Conservation (phyloP, 1,140 invertebrate species). For the Lineus longissimus region DNA sequence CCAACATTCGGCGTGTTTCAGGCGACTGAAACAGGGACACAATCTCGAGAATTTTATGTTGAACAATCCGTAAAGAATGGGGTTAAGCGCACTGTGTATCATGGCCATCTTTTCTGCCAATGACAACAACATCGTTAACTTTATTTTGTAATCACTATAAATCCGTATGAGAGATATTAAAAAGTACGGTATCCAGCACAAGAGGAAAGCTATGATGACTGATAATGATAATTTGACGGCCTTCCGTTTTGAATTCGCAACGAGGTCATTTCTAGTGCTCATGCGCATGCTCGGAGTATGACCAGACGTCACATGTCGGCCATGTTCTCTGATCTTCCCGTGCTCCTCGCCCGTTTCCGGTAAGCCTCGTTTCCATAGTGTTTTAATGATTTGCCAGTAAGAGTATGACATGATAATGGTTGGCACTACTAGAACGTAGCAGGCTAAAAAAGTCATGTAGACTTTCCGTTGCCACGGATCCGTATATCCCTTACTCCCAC, state of each 20-base stretch:
- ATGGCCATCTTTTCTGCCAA: conserved; percentile 36
- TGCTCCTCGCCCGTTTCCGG: neutral
- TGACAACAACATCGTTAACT: conserved; percentile 19
- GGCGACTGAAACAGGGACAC: too few species aligned
- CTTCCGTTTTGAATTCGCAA: conserved; percentile 39
- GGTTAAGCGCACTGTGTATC: conserved; percentile 42
- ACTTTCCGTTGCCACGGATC: conserved; percentile 43
- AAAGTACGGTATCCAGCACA: conserved; percentile 56
- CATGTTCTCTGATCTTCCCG: neutral
- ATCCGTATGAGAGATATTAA: conserved; percentile 40
- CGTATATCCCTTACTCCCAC: conserved; percentile 39
- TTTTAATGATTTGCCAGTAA: conserved; percentile 41
- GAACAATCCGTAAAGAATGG: conserved; percentile 43
- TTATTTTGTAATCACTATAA: conserved; percentile 36
- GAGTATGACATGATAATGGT: conserved; percentile 42
- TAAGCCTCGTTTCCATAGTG: conserved; percentile 31
- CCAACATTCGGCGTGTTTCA: too few species aligned
- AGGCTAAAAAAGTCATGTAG: conserved; percentile 42
- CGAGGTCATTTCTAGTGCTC: conserved; percentile 31
- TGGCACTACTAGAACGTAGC: conserved; percentile 39
- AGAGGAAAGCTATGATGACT: conserved; percentile 53
- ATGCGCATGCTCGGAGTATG: conserved; percentile 17
- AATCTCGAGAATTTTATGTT: conserved; percentile 16
- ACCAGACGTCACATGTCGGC: neutral
- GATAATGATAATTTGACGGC: conserved; percentile 54